phyloP scores from a whole-genome alignment of 1,140 invertebrate species.

The Zaprionus vittiger region DNA sequence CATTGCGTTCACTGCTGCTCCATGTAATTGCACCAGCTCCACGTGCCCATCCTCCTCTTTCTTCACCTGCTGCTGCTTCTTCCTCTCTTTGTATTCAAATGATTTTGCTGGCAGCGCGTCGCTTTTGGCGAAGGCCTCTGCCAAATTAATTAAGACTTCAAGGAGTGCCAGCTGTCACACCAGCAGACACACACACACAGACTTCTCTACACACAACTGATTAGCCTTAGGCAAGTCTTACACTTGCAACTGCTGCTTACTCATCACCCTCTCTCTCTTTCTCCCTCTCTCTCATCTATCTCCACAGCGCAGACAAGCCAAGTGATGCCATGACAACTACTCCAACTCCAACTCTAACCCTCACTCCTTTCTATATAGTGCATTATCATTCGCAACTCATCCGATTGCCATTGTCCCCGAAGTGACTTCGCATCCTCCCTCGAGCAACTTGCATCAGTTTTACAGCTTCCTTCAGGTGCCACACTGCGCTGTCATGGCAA shows the following conservation, averaged over 20 bases:
- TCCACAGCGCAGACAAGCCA: conserved; percentile 20
- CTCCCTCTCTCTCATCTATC: conserved; percentile 15
- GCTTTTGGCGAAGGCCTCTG: conserved; percentile 51
- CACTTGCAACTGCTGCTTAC: conserved; percentile 33
- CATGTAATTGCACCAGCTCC: conserved; percentile 45
- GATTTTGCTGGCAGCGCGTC: conserved; percentile 49
- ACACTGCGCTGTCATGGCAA: not conserved
- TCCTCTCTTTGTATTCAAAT: conserved; percentile 55
- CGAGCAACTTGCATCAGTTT: conserved; percentile 55
- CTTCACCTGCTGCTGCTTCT: not conserved
- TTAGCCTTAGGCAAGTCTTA: conserved; percentile 40
- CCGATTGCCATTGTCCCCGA: conserved; percentile 78
- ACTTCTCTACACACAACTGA: conserved; percentile 14
- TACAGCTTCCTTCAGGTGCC: conserved; percentile 32
- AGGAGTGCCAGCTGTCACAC: conserved; percentile 41
- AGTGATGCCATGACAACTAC: conserved; percentile 8
- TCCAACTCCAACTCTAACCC: not conserved
- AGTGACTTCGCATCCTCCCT: conserved; percentile 17
- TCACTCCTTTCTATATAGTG: conserved; percentile 1
- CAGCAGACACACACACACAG: conserved; percentile 20
- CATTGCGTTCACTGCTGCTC: conserved; percentile 73
- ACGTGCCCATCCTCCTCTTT: not conserved
- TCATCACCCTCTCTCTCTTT: conserved; percentile 21
- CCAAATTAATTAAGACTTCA: conserved; percentile 74
- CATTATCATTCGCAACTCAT: conserved; percentile 82